phyloP scores from a whole-genome alignment of 92 coral and sea anemone genomes.

The Bergia puertoricense region DNA sequence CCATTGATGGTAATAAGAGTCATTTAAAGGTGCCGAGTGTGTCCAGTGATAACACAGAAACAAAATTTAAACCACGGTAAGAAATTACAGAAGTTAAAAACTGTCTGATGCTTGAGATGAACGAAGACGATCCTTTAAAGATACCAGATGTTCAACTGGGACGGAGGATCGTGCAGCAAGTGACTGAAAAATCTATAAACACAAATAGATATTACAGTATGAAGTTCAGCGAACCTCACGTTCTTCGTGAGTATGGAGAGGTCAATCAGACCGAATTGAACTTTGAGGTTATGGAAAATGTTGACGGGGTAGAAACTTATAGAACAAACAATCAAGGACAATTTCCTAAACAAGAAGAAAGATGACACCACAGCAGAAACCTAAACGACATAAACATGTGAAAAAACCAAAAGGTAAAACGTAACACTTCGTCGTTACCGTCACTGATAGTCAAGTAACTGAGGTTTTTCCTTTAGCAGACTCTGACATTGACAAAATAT shows the following conservation, averaged over 20 bases:
- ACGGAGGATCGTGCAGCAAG: not conserved
- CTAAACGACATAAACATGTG: not conserved
- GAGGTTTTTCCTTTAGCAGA: not conserved
- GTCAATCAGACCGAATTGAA: not conserved
- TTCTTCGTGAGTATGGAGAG: not conserved
- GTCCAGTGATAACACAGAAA: not conserved
- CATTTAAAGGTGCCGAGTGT: not conserved
- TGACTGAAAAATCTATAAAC: too few relatives aligned
- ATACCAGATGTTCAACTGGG: not conserved
- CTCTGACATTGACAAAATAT: too few relatives aligned
- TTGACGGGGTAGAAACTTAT: not conserved
- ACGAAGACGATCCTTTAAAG: not conserved
- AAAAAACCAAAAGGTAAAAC: not conserved
- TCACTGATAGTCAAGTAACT: not conserved
- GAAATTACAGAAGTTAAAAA: too few relatives aligned
- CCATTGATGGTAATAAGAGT: not conserved
- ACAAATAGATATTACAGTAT: not conserved
- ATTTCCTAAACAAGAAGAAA: not conserved
- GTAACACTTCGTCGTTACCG: not conserved
- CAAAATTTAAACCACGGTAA: not conserved
- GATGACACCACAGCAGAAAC: not conserved
- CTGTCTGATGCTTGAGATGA: not conserved
- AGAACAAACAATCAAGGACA: not conserved
- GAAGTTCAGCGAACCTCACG: not conserved
- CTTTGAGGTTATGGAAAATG: not conserved